Conservation (phyloP, 2,888 invertebrate species). For the Melinaea menophilus region DNA sequence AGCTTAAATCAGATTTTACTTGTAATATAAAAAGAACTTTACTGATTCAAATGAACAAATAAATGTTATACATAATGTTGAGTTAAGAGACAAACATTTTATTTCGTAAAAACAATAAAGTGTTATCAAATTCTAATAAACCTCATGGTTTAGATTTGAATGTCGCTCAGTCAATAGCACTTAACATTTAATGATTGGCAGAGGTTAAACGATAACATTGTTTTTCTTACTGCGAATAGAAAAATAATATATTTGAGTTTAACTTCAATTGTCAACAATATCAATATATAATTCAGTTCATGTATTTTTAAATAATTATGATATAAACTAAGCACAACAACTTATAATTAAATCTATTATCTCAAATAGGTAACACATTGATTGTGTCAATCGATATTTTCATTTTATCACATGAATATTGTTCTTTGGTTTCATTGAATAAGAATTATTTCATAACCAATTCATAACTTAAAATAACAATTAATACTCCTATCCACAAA, state of each 20-base stretch:
- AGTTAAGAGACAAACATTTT: neutral
- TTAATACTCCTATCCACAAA: slow-evolving; percentile 7
- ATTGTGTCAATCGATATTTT: no score
- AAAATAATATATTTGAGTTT: slow-evolving; percentile 7
- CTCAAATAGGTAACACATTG: no score
- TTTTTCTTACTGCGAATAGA: slow-evolving; percentile 6
- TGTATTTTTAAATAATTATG: no score
- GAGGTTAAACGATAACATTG: slow-evolving; percentile 24
- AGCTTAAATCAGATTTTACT: no score
- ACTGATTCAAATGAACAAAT: neutral
- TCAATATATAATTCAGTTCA: no score
- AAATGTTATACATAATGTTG: neutral
- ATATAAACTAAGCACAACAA: no score
- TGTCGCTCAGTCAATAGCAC: slow-evolving; percentile 19
- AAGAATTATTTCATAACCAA: slow-evolving; percentile 20
- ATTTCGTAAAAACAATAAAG: neutral
- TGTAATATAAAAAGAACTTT: no score
- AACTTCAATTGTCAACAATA: no score
- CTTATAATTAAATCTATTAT: no score
- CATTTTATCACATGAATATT: slow-evolving; percentile 43
- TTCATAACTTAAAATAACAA: no score
- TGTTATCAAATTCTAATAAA: slow-evolving; percentile 19
- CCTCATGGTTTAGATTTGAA: slow-evolving; percentile 1
- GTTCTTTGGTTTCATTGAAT: slow-evolving; percentile 55
- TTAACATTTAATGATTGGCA: slow-evolving; percentile 24